A percentile compares a stretch with the other conserved stretches of the same genome.
These are phyloP conservation scores for Pantala flavescens DNA, from an alignment of 1,140 invertebrate species.

Conservation along the genomic window DNA sequence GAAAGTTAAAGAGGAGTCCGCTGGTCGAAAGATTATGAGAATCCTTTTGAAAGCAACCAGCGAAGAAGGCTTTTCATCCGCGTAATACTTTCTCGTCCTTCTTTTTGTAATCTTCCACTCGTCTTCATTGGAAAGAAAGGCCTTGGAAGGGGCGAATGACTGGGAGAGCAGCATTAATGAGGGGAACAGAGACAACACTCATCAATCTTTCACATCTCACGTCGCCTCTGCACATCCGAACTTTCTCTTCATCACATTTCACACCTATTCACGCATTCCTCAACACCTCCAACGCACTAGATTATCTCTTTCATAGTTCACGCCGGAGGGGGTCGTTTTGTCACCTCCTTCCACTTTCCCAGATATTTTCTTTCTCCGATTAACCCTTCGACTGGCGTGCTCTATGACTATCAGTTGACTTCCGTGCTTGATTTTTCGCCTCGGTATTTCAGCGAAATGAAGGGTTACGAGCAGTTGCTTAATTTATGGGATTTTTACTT, in stretches of 20 bases:
- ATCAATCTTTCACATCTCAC: conserved; percentile 9
- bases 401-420: too few relatives aligned
- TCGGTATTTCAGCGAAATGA: too few relatives aligned
- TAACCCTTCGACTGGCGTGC: too few relatives aligned
- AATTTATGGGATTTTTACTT: too few relatives aligned
- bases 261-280: not conserved
- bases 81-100: not conserved
- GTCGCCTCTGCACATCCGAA: not conserved
- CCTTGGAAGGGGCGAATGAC: not conserved
- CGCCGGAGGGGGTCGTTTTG: too few relatives aligned
- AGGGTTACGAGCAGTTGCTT: too few relatives aligned
- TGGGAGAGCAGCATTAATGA: not conserved
- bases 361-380: too few relatives aligned
- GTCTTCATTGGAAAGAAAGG: not conserved
- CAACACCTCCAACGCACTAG: not conserved
- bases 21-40: too few relatives aligned
- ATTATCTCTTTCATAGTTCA: too few relatives aligned
- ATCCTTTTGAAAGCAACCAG: not conserved
- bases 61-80: not conserved
- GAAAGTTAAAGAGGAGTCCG: too few relatives aligned
- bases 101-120: not conserved
- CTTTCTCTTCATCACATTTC: not conserved
- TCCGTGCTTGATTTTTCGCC: too few relatives aligned
- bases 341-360: too few relatives aligned
- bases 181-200: not conserved